Percentiles rank a stretch among this genome's conserved stretches.
These are phyloP conservation scores for Pseudocheirus occidentalis DNA, from an alignment of 2,797 vertebrate species.

Conservation along the genomic window DNA sequence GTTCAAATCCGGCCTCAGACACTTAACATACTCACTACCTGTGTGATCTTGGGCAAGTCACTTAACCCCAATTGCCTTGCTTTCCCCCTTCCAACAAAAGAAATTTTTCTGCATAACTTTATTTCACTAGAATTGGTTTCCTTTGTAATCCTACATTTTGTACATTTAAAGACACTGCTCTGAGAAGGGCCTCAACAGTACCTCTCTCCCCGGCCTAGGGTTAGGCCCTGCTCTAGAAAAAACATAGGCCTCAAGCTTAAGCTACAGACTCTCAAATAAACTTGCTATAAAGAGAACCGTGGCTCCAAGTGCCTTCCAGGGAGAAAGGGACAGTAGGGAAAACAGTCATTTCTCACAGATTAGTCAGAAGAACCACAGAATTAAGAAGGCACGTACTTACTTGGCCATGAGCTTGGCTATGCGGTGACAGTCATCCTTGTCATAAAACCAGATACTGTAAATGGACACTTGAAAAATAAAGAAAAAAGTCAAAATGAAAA, in stretches of 20 bases:
- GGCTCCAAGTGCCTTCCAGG: neutral
- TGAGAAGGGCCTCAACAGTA: neutral
- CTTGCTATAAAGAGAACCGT: neutral
- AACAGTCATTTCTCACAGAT: conserved; percentile 9
- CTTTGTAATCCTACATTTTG: neutral
- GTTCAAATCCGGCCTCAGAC: no score
- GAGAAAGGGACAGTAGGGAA: conserved; percentile 9
- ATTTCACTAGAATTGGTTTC: neutral
- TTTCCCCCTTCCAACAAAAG: no score
- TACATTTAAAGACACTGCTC: neutral
- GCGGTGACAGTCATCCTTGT: conserved; percentile 97
- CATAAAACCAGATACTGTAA: conserved; percentile 99
- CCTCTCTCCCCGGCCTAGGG: no score
- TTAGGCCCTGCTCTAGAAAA: neutral
- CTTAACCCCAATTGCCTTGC: no score
- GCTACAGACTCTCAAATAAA: neutral
- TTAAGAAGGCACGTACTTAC: conserved; percentile 87
- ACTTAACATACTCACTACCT: no score
- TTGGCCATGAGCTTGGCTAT: conserved; percentile 97
- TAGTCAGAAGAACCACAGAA: conserved; percentile 22
- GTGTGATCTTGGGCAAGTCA: no score
- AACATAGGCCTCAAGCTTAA: neutral
- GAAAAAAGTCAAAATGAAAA: conserved; percentile 69
- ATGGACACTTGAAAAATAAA: conserved; percentile 92
- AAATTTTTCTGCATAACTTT: neutral